A percentile compares a stretch with the other conserved stretches of the same genome.
Conservation (phyloP, 2,797 vertebrate species). For the Syngnathus rostellatus region DNA sequence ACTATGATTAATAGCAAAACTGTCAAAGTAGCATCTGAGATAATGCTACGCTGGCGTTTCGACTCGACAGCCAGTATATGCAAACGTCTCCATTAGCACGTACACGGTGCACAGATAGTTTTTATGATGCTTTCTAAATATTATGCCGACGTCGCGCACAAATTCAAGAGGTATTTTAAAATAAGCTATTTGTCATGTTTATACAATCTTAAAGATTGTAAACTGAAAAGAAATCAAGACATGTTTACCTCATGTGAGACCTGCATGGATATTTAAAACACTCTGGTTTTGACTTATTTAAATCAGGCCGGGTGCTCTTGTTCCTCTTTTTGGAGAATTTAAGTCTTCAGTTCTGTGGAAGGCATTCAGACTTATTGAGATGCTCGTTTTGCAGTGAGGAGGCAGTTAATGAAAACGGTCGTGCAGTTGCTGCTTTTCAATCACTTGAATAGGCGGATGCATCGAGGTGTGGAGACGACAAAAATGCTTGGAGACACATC, state of each 20-base stretch:
- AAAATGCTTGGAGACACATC: neutral
- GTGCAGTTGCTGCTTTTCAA: slow-evolving; percentile 3
- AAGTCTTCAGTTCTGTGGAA: neutral
- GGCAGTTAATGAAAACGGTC: slow-evolving; percentile 1
- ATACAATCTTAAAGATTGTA: neutral
- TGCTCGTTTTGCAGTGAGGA: neutral
- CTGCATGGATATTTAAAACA: neutral
- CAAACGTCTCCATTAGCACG: slow-evolving; percentile 20
- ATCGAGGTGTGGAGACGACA: neutral
- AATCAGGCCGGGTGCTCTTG: neutral
- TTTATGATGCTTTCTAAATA: slow-evolving; percentile 26
- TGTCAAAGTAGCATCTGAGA: slow-evolving; percentile 33
- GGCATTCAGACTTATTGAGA: slow-evolving; percentile 1
- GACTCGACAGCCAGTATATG: slow-evolving; percentile 15
- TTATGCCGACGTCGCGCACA: neutral
- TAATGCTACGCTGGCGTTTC: slow-evolving; percentile 30
- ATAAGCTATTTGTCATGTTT: neutral
- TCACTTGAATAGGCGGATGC: slow-evolving; percentile 3
- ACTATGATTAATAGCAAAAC: slow-evolving; percentile 53
- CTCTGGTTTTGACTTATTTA: neutral
- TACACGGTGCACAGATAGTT: slow-evolving; percentile 8
- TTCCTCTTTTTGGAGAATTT: neutral
- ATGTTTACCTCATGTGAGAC: neutral
- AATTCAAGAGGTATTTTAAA: neutral
- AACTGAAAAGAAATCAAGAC: neutral